These are phyloP conservation scores for Zelleria hepariella DNA, from an alignment of 2,888 invertebrate genomes.

Conservation along the genomic window DNA sequence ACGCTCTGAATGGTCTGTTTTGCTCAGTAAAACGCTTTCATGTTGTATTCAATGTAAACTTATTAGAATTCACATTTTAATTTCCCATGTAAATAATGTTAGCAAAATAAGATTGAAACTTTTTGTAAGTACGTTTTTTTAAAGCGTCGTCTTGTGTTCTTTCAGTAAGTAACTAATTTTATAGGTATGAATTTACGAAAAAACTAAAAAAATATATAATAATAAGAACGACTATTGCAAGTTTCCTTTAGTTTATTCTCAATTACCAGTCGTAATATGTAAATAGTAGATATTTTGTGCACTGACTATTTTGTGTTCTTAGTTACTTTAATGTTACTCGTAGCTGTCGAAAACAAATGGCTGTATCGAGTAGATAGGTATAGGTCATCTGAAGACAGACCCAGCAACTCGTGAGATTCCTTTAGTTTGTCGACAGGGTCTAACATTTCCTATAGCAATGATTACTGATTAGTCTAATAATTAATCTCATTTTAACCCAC, in stretches of 20 bases:
- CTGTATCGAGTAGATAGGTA: conserved; percentile 55
- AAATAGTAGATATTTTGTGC: conserved; percentile 59
- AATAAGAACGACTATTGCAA: conserved; percentile 30
- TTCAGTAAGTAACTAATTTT: background rate
- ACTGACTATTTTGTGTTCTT: conserved; percentile 61
- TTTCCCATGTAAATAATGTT: conserved; percentile 15
- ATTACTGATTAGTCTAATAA: conserved; percentile 12
- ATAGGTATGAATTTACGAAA: conserved; percentile 25
- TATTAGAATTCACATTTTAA: conserved; percentile 10
- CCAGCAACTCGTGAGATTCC: background rate
- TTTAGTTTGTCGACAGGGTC: conserved; percentile 13
- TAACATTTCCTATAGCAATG: conserved; percentile 32
- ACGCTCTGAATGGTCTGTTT: conserved; percentile 23
- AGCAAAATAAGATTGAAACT: background rate
- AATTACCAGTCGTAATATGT: conserved; percentile 49
- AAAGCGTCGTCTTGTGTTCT: conserved; percentile 5
- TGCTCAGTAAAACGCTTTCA: conserved; percentile 31
- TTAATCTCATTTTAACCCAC: background rate
- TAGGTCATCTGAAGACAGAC: background rate
- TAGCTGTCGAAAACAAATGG: conserved; percentile 50
- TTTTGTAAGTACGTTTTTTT: conserved; percentile 1
- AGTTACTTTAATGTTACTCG: conserved; percentile 49
- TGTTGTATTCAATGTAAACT: conserved; percentile 16
- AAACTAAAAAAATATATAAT: conserved; percentile 37
- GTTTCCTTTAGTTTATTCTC: conserved; percentile 31